Evolutionary conservation across 2,113 vertebrate species (phyloP).

Genomic region (Rhabdornis inornatus): DNA sequence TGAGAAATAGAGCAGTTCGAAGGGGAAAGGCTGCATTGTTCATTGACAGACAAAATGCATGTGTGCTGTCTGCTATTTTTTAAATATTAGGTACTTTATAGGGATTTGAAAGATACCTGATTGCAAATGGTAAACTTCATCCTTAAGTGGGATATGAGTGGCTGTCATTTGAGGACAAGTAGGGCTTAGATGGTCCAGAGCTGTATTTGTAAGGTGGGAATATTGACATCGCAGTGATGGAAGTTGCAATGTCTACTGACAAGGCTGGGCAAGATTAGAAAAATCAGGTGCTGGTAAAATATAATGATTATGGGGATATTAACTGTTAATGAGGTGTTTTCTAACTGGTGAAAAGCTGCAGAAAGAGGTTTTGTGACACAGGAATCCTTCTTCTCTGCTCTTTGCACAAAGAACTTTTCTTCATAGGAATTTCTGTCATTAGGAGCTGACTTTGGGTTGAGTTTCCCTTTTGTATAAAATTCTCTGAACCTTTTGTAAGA

Average conservation of each 20-base stretch:
- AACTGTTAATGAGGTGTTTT: slow-evolving; percentile 58
- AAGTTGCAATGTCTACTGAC: neutral
- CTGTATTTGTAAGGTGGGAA: neutral
- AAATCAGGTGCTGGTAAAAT: slow-evolving; percentile 39
- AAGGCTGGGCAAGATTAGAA: neutral
- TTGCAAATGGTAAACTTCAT: neutral
- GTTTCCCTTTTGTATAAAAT: neutral
- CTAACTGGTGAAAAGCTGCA: slow-evolving; percentile 47
- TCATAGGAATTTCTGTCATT: neutral
- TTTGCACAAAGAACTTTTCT: slow-evolving; percentile 24
- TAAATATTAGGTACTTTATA: neutral
- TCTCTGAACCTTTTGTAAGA: neutral
- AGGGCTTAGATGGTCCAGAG: neutral
- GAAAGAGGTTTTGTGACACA: slow-evolving; percentile 19
- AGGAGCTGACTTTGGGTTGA: neutral
- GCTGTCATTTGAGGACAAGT: neutral
- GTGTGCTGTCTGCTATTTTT: neutral
- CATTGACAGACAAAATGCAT: neutral
- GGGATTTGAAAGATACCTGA: neutral
- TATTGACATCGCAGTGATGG: neutral
- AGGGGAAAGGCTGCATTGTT: neutral
- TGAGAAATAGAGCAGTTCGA: neutral
- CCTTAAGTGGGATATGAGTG: neutral
- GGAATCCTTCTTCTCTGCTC: slow-evolving; percentile 7
- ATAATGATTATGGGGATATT: neutral